A percentile compares a stretch with the other conserved stretches of the same genome.
Conservation (phyloP, 2,797 vertebrate genomes). For the Myiotriccus ornatus region DNA sequence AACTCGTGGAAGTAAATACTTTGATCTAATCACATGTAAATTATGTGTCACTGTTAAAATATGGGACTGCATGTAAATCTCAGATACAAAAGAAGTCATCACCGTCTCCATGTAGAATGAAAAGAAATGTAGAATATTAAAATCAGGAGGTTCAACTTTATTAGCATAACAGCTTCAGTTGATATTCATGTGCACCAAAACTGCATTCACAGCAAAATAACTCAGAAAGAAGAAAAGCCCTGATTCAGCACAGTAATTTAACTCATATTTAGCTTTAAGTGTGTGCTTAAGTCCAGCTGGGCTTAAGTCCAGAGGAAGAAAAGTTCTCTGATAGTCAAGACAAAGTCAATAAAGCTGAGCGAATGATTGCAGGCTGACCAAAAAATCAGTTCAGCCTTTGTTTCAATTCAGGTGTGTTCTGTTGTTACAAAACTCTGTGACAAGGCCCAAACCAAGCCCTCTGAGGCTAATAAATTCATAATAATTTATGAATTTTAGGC, state of each 20-base stretch:
- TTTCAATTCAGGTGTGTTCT: not conserved
- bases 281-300: constrained; percentile 31
- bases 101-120: constrained; percentile 55
- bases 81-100: constrained; percentile 69
- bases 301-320: constrained; percentile 32
- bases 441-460: not conserved
- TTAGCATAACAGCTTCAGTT: constrained; percentile 64
- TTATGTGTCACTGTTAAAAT: constrained; percentile 71
- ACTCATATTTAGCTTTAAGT: constrained; percentile 35
- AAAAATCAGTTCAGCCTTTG: constrained; percentile 10
- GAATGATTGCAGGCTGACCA: not conserved
- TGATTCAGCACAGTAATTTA: constrained; percentile 63
- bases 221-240: constrained; percentile 58
- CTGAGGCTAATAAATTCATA: not conserved
- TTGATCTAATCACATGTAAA: constrained; percentile 74
- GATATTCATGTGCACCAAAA: constrained; percentile 62
- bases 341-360: not conserved
- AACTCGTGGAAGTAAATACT: constrained; percentile 64
- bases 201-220: constrained; percentile 67
- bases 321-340: constrained; percentile 5
- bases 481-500: no score
- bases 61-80: constrained; percentile 67
- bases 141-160: constrained; percentile 57
- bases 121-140: constrained; percentile 70
- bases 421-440: not conserved